Evolutionary conservation across 1,140 invertebrate genomes (phyloP).

Genomic region (Ectropis grisescens): DNA sequence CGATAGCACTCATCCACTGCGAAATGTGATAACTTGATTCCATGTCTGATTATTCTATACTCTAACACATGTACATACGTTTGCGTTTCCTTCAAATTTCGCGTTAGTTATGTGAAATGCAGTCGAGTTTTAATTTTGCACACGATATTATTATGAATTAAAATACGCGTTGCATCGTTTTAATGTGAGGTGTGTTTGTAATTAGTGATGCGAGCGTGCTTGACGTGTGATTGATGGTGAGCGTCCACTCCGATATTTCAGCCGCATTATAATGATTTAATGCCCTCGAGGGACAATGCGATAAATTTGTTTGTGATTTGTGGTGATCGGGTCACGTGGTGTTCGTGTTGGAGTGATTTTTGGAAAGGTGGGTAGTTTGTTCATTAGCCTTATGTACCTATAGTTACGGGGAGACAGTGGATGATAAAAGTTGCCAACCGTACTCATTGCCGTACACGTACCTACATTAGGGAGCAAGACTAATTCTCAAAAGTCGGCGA

Average conservation of each 20-base stretch:
- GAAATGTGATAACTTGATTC: slow-evolving; percentile 21
- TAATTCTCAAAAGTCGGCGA: too few species aligned
- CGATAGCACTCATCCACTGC: slow-evolving; percentile 17
- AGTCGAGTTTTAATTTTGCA: slow-evolving; percentile 20
- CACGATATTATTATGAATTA: slow-evolving; percentile 29
- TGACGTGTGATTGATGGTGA: slow-evolving; percentile 20
- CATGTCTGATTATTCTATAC: slow-evolving; percentile 15
- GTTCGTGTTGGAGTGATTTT: background rate
- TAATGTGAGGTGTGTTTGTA: slow-evolving; percentile 14
- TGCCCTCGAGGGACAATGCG: background rate
- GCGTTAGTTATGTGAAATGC: slow-evolving; percentile 9
- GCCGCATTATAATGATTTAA: background rate
- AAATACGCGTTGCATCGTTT: slow-evolving; percentile 15
- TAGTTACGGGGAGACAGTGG: too few species aligned
- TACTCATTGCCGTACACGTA: too few species aligned
- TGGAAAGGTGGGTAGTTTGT: background rate
- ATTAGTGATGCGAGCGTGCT: slow-evolving; percentile 13
- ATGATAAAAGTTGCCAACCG: too few species aligned
- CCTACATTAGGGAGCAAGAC: too few species aligned
- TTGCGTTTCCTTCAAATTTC: slow-evolving; percentile 15
- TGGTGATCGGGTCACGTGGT: background rate
- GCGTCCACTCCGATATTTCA: background rate
- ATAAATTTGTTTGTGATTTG: background rate
- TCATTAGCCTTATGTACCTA: background rate
- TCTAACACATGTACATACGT: slow-evolving; percentile 19